Conservation (phyloP, 2,113 vertebrate species). For the Gavialis gangeticus region DNA sequence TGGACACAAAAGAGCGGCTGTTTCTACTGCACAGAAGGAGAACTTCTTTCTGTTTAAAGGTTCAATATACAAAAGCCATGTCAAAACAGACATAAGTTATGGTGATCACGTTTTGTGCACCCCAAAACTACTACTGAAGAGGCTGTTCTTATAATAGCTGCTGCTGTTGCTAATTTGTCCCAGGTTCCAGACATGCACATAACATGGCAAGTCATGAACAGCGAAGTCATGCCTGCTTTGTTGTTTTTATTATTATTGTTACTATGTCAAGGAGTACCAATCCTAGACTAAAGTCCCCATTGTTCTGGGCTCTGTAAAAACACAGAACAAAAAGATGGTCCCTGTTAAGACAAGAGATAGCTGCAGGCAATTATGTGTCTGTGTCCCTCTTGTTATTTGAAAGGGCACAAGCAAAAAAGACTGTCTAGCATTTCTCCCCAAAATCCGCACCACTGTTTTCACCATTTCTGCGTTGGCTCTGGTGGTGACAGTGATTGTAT, state of each 20-base stretch:
- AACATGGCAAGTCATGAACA: too few relatives aligned
- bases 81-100: neutral
- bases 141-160: too few relatives aligned
- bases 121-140: neutral
- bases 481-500: rapidly evolving
- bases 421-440: neutral
- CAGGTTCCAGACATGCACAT: too few relatives aligned
- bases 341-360: too few relatives aligned
- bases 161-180: too few relatives aligned
- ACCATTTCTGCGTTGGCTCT: neutral
- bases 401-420: neutral
- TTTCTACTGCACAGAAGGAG: neutral
- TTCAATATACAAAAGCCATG: neutral
- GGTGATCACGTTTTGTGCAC: neutral
- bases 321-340: neutral
- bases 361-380: too few relatives aligned
- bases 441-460: neutral
- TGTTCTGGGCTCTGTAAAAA: neutral
- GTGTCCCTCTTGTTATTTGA: neutral
- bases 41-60: neutral
- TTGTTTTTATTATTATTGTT: neutral
- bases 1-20: neutral
- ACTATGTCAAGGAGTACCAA: neutral
- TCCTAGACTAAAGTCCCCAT: too few relatives aligned
- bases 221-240: too few relatives aligned